Evolutionary conservation across 2,888 invertebrate genomes (phyloP).

Genomic region (Sycophila texana): DNA sequence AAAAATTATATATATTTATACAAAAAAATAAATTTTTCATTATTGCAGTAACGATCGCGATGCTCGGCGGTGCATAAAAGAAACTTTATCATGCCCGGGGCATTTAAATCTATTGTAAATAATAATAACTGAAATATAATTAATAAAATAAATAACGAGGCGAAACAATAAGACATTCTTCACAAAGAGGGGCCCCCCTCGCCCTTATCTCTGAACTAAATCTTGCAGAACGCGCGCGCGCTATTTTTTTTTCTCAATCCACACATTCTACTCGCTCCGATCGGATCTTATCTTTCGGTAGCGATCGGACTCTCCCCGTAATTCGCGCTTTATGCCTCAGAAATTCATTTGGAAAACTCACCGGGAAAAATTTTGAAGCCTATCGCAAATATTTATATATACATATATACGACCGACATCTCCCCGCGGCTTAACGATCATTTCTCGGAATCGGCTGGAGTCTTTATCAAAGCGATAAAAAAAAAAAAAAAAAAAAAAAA

Average conservation of each 20-base stretch:
- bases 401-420: no score
- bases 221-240: not conserved
- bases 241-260: conserved; percentile 19
- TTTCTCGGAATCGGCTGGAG: conserved; percentile 26
- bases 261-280: conserved; percentile 29
- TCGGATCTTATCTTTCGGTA: conserved; percentile 35
- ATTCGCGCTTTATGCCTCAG: conserved; percentile 12
- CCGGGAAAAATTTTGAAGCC: not conserved
- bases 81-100: no score
- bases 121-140: not conserved
- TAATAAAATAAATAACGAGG: conserved; percentile 12
- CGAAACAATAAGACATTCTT: conserved; percentile 6
- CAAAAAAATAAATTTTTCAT: no score
- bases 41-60: no score
- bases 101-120: not conserved
- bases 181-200: not conserved
- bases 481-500: conserved; percentile 5
- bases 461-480: not conserved
- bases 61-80: no score
- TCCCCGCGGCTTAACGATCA: not conserved
- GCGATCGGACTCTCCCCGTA: conserved; percentile 16
- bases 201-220: conserved; percentile 33
- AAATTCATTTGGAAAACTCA: not conserved
- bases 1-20: no score
- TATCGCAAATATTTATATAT: no score